Evolutionary conservation across 2,113 vertebrate species (phyloP).

Genomic region (Paradoxurus hermaphroditus): DNA sequence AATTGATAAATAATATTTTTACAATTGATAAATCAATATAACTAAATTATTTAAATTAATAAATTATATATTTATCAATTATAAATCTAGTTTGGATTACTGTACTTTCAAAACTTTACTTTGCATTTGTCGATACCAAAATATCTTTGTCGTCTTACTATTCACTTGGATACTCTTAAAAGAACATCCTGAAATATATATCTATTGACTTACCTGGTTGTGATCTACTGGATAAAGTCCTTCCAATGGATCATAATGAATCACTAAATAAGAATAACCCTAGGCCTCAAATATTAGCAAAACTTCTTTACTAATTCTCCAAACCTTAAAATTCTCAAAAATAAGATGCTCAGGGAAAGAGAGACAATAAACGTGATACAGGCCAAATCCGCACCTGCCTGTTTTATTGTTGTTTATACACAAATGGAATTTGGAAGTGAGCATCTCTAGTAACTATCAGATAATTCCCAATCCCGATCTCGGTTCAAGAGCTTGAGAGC

Average conservation of each 20-base stretch:
- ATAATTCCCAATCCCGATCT: constrained; percentile 43
- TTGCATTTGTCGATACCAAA: neutral
- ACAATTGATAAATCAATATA: too few species aligned
- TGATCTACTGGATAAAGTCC: neutral
- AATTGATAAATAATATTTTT: too few species aligned
- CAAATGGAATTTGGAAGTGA: constrained; percentile 57
- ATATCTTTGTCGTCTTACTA: neutral
- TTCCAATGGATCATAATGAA: neutral
- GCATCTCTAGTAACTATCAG: constrained; percentile 46
- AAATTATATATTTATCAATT: too few species aligned
- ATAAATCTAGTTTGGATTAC: neutral
- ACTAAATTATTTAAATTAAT: too few species aligned
- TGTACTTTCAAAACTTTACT: neutral
- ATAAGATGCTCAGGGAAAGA: constrained; percentile 11
- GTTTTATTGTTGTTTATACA: constrained; percentile 52
- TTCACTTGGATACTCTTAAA: neutral
- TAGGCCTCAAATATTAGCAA: constrained; percentile 29
- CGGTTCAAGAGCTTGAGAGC: constrained; percentile 54
- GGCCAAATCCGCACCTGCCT: neutral
- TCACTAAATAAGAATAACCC: neutral
- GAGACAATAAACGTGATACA: neutral
- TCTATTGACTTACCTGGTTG: neutral
- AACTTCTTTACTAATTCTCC: neutral
- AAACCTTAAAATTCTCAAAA: constrained; percentile 31
- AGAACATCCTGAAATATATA: neutral